These are phyloP conservation scores for Drosophila leonis DNA, from an alignment of 2,888 invertebrate species.

Conservation along the genomic window DNA sequence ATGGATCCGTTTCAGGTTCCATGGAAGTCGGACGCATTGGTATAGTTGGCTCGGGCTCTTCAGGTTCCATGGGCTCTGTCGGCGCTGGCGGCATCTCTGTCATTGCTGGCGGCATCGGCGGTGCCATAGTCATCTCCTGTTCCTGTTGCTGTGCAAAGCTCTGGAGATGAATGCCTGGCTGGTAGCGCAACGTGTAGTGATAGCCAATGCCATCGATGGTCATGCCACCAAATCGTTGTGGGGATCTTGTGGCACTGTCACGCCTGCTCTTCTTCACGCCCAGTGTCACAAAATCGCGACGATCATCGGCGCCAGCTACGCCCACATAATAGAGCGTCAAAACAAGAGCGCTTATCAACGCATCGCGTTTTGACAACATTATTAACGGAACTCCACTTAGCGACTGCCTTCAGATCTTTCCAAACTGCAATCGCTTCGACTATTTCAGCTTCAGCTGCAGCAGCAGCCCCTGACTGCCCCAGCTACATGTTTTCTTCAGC, in stretches of 20 bases:
- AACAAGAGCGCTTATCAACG: slow-evolving; percentile 73
- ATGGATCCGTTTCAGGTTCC: slow-evolving; percentile 27
- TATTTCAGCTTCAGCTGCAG: slow-evolving; percentile 8
- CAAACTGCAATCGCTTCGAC: slow-evolving; percentile 32
- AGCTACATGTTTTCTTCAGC: slow-evolving; percentile 71
- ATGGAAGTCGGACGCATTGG: slow-evolving; percentile 57
- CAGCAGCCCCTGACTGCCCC: slow-evolving; percentile 4
- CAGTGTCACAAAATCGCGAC: slow-evolving; percentile 73
- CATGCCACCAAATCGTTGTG: slow-evolving; percentile 51
- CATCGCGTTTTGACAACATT: slow-evolving; percentile 79
- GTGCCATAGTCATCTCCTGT: slow-evolving; percentile 34
- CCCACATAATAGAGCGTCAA: slow-evolving; percentile 77
- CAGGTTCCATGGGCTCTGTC: slow-evolving; percentile 24
- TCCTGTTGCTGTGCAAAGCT: slow-evolving; percentile 70
- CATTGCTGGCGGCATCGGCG: slow-evolving; percentile 26
- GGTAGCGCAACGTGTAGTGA: slow-evolving; percentile 75
- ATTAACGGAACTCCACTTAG: slow-evolving; percentile 76
- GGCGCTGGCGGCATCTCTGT: slow-evolving; percentile 43
- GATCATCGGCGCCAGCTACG: slow-evolving; percentile 41
- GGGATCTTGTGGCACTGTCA: slow-evolving; percentile 13
- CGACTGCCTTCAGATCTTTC: slow-evolving; percentile 55
- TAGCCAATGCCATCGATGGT: slow-evolving; percentile 56
- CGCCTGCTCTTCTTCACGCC: slow-evolving; percentile 30
- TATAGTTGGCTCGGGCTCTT: slow-evolving; percentile 65
- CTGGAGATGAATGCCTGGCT: slow-evolving; percentile 68